These are phyloP conservation scores for Sabellastarte sp. DNA, from an alignment of 2,888 invertebrate species.

Conservation along the genomic window DNA sequence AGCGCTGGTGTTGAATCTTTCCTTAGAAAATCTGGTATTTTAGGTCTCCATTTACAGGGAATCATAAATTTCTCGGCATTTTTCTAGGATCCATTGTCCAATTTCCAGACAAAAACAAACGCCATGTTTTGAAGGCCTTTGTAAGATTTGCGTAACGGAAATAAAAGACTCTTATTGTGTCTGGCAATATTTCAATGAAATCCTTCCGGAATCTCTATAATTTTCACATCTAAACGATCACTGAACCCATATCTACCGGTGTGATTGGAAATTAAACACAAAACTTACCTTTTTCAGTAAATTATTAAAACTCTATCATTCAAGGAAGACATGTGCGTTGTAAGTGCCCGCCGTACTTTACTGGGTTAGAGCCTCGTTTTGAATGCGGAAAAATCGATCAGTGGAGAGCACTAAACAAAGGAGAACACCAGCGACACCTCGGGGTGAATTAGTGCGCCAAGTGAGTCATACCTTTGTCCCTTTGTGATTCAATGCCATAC, in stretches of 20 bases:
- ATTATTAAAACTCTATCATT: neutral
- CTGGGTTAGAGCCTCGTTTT: neutral
- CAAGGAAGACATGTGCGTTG: conserved; percentile 2
- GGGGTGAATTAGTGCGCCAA: neutral
- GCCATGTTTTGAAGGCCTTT: neutral
- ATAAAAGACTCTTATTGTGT: too few relatives aligned
- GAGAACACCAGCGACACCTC: neutral
- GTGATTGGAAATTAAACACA: neutral
- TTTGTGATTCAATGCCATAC: too few relatives aligned
- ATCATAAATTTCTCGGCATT: neutral
- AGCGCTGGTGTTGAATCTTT: too few relatives aligned
- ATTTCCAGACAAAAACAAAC: neutral
- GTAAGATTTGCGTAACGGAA: neutral
- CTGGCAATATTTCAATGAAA: too few relatives aligned
- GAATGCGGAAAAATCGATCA: neutral
- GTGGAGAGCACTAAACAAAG: neutral
- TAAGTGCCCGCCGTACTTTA: neutral
- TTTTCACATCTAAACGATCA: neutral
- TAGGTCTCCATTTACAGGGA: too few relatives aligned
- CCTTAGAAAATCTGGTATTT: too few relatives aligned
- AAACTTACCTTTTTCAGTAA: neutral
- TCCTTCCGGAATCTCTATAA: too few relatives aligned
- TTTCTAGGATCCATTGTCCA: neutral
- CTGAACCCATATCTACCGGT: too few relatives aligned
- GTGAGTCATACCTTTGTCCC: too few relatives aligned